A percentile compares a stretch with the other conserved stretches of the same genome.
Evolutionary conservation across 2,888 invertebrate species (phyloP).

Genomic region (Tuta absoluta): DNA sequence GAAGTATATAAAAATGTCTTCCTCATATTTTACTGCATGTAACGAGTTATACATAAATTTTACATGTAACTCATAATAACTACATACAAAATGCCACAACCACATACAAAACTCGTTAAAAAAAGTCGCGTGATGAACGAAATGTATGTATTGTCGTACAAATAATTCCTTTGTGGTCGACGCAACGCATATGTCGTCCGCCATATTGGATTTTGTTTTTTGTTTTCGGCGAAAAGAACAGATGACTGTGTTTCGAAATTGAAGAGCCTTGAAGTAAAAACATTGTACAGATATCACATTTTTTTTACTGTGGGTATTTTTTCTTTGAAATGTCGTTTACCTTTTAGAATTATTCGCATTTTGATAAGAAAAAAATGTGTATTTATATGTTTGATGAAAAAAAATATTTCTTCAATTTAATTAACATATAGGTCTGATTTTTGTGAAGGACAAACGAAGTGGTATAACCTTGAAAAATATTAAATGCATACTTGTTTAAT

Average conservation of each 20-base stretch:
- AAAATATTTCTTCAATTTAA: no score
- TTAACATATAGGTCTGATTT: no score
- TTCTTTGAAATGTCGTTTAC: no score
- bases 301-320: neutral
- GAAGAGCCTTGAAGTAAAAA: neutral
- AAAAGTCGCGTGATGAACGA: slow-evolving; percentile 18
- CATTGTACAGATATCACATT: neutral
- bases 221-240: slow-evolving; percentile 28
- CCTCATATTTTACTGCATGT: neutral
- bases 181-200: slow-evolving; percentile 44
- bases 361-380: no score
- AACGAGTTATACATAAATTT: neutral
- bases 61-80: neutral
- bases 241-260: slow-evolving; percentile 17
- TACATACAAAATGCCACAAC: slow-evolving; percentile 10
- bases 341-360: no score
- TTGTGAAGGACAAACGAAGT: no score
- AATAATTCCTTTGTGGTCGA: slow-evolving; percentile 44
- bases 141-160: slow-evolving; percentile 26
- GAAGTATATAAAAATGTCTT: neutral
- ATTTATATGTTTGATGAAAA: no score
- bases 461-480: no score
- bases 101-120: slow-evolving; percentile 13
- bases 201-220: slow-evolving; percentile 42
- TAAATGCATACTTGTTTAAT: neutral